These are phyloP conservation scores for Oreortyx pictus DNA, from an alignment of 2,797 vertebrate genomes.

Conservation along the genomic window DNA sequence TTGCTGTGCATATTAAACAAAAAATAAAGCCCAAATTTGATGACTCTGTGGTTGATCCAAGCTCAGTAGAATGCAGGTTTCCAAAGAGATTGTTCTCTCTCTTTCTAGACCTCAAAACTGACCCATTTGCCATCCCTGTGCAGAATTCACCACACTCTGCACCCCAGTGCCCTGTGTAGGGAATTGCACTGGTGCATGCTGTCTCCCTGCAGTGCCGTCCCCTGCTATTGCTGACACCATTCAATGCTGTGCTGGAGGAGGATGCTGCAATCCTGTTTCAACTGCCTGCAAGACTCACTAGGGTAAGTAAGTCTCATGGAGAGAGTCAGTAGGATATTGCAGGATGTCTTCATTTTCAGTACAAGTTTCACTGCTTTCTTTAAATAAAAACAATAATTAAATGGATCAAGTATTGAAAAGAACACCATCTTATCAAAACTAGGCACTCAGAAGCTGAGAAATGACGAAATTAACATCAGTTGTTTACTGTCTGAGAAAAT, in stretches of 20 bases:
- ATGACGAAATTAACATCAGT: constrained; percentile 61
- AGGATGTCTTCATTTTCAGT: not conserved
- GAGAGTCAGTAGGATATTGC: not conserved
- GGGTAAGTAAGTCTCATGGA: not conserved
- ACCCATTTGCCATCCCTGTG: not conserved
- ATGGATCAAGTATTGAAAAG: constrained; percentile 8
- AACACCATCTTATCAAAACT: constrained; percentile 44
- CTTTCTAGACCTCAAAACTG: not conserved
- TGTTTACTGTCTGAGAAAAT: constrained; percentile 62
- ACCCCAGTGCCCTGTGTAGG: not conserved
- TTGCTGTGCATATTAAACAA: not conserved
- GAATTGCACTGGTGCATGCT: not conserved
- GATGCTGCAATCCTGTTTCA: not conserved
- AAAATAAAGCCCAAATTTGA: not conserved
- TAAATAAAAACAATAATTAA: not conserved
- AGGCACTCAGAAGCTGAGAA: constrained; percentile 1
- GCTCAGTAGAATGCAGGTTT: not conserved
- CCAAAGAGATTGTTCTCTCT: not conserved
- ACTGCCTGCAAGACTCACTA: not conserved
- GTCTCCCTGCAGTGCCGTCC: not conserved
- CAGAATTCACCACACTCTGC: not conserved
- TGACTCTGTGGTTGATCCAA: not conserved
- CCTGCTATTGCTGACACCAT: not conserved
- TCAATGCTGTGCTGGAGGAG: not conserved
- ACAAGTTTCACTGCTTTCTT: not conserved